A percentile compares a stretch with the other conserved stretches of the same genome.
phyloP scores from a whole-genome alignment of 2,888 invertebrate species.

The Pachliopta kotzebuea region DNA sequence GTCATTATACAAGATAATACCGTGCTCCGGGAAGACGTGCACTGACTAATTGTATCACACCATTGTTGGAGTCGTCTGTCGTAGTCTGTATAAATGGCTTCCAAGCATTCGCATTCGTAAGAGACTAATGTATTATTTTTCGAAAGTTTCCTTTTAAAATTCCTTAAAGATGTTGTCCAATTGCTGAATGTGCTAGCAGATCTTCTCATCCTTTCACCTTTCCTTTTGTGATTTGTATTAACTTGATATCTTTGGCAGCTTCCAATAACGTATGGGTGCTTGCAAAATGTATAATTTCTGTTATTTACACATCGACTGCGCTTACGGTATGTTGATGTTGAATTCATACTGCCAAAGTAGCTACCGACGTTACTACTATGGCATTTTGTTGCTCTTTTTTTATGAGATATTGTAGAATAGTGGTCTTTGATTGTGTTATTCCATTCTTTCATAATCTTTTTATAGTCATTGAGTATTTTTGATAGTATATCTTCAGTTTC shows the following conservation, averaged over 20 bases:
- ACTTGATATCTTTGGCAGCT: conserved; percentile 46
- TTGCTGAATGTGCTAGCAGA: conserved; percentile 51
- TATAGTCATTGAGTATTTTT: conserved; percentile 67
- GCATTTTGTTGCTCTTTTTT: conserved; percentile 49
- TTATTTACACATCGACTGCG: conserved; percentile 52
- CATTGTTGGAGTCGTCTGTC: conserved; percentile 70
- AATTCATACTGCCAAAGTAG: conserved; percentile 61
- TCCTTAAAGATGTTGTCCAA: conserved; percentile 57
- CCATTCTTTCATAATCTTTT: conserved; percentile 75
- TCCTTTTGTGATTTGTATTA: conserved; percentile 41
- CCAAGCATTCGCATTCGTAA: conserved; percentile 66
- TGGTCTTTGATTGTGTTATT: conserved; percentile 68
- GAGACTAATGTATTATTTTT: conserved; percentile 50
- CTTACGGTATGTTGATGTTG: conserved; percentile 61
- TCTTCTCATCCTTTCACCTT: conserved; percentile 55
- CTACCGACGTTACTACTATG: conserved; percentile 57
- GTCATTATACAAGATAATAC: conserved; percentile 39
- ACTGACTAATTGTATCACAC: conserved; percentile 73
- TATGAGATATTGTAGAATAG: conserved; percentile 55
- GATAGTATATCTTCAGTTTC: conserved; percentile 51
- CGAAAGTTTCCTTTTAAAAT: conserved; percentile 63
- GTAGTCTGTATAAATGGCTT: conserved; percentile 69
- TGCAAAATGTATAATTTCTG: conserved; percentile 44
- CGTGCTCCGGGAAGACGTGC: conserved; percentile 58
- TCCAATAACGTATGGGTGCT: conserved; percentile 51